A percentile compares a stretch with the other conserved stretches of the same genome.
Evolutionary conservation across 2,888 invertebrate species (phyloP).

Genomic region (Chrysolina americana): DNA sequence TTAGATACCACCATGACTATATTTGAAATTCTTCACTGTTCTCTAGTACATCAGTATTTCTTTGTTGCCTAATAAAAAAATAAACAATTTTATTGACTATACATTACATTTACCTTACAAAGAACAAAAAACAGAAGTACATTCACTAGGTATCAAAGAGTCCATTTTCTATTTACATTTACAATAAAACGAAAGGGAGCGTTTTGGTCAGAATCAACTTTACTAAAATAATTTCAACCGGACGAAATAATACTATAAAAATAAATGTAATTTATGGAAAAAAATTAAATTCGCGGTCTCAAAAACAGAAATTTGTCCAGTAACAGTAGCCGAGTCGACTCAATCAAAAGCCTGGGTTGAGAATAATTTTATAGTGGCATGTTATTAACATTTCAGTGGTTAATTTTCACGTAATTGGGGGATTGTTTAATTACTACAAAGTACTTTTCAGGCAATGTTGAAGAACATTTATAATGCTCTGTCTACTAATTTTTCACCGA

Average conservation of each 20-base stretch:
- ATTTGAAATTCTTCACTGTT: neutral
- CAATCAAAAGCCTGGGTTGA: no score
- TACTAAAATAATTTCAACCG: constrained; percentile 21
- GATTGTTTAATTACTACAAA: no score
- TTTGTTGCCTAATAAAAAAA: constrained; percentile 45
- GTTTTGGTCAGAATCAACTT: constrained; percentile 28
- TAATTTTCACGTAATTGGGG: no score
- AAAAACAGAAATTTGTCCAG: neutral
- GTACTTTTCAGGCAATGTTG: neutral
- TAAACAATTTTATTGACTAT: constrained; percentile 47
- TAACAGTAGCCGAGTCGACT: neutral
- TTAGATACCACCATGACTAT: neutral
- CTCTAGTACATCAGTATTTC: constrained; percentile 30
- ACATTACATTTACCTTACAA: constrained; percentile 40
- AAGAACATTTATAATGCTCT: neutral
- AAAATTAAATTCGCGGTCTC: neutral
- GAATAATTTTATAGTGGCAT: no score
- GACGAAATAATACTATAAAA: constrained; percentile 27
- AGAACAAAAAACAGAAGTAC: constrained; percentile 36
- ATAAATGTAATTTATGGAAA: constrained; percentile 18
- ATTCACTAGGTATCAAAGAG: constrained; percentile 35
- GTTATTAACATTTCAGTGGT: no score
- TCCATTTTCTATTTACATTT: constrained; percentile 47
- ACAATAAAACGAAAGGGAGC: constrained; percentile 40
- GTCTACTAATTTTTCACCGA: neutral